These are phyloP conservation scores for Nesogale talazaci DNA, from an alignment of 2,113 vertebrate genomes.

Conservation along the genomic window DNA sequence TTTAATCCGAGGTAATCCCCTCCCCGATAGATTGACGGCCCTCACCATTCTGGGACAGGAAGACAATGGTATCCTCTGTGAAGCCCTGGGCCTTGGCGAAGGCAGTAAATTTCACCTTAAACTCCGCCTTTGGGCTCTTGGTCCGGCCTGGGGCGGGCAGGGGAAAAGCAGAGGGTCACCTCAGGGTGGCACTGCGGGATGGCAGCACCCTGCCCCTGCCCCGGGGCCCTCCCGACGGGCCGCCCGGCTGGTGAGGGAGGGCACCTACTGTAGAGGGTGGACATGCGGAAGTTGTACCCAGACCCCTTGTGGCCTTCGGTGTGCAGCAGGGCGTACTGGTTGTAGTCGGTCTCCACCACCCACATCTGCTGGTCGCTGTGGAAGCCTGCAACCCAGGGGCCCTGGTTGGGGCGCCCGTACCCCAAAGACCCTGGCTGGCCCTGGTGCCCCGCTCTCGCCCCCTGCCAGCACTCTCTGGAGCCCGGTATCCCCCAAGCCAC, in stretches of 20 bases:
- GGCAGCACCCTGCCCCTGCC: not conserved
- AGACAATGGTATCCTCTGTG: conserved; percentile 82
- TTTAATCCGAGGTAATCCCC: conserved; percentile 18
- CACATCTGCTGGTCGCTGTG: conserved; percentile 84
- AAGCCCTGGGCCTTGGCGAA: conserved; percentile 83
- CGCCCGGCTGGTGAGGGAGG: not conserved
- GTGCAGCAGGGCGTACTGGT: conserved; percentile 84
- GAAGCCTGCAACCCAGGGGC: conserved; percentile 82
- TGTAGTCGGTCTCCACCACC: conserved; percentile 84
- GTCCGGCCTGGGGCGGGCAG: conserved; percentile 80
- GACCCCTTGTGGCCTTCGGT: conserved; percentile 81
- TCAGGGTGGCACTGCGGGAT: not conserved
- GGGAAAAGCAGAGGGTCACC: fast-evolving
- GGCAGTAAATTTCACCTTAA: conserved; percentile 84
- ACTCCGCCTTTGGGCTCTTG: conserved; percentile 26
- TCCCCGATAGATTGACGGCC: not conserved
- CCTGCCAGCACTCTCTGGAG: not conserved
- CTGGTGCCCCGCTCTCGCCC: not conserved
- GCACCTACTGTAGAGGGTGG: conserved; percentile 87
- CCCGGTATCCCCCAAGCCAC: not conserved
- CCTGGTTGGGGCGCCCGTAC: not conserved
- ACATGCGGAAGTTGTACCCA: conserved; percentile 77
- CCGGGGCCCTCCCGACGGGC: too few species aligned
- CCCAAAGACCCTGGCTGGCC: not conserved
- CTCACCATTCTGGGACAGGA: conserved; percentile 85